Evolutionary conservation across 2,888 invertebrate species (phyloP), one percentile per base, ranked within the genome.

Genomic region (Nymphalis urticae): DNA sequence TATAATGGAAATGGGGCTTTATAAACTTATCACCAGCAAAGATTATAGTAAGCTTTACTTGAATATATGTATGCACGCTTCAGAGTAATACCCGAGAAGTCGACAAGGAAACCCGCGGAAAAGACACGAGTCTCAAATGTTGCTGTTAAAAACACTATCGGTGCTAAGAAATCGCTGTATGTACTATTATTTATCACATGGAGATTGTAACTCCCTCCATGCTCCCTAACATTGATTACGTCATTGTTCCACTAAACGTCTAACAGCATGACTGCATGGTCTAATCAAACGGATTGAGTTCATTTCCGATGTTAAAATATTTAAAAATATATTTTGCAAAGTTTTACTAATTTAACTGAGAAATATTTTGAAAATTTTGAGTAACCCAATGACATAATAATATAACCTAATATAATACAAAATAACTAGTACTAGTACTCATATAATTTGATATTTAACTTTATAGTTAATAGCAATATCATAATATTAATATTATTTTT

Each of bases 51-150:
- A 64, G 68, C 68, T 69, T 72, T 61, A 53, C 42, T 32, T 66
- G 32, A 59, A 48, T 24, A 19, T 62, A 68, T 68, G 51, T 76
- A 72, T 77, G 83, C 86, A 87, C 85, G 80, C 87, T 85, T 71
- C 85, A 91, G 91, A 88, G 77, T 76, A 75, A 79, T 82, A 75
- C 82, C 86, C 32, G 90, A 89, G 82, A 78, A 77, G 77, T 77
- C 85, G 68, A 69, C 80, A 82, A 89, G 84, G 85, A 88, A 81
- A 77, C 74, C 80, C 47, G 77, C 77, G 76, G 79, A 74, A 75
- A 86, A 84, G 79, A 75, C 81, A 54, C 80, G 82, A 72, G 71
- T 69, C 67, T 63, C 82, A 73, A 83, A 81, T 69, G 84, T 84
- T 67, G 82, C 79, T 67, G 83, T 82, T 83, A 90, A 86, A 84